Conservation (phyloP, 2,797 vertebrate species). For the Champsocephalus esox region DNA sequence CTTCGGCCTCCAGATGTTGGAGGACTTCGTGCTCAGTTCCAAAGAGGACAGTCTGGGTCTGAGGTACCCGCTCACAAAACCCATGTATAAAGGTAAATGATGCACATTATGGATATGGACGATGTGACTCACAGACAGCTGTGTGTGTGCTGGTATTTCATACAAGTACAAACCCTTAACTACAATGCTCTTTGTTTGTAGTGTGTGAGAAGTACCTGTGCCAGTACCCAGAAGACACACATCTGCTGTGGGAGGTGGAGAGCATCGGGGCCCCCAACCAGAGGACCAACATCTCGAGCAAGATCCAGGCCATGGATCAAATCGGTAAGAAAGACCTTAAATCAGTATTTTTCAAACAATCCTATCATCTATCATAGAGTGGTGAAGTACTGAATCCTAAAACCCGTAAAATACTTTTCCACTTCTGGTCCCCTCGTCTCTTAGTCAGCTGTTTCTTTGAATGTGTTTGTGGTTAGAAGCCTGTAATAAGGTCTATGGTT, state of each 20-base stretch:
- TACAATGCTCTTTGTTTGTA: slow-evolving; percentile 61
- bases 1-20: slow-evolving; percentile 87
- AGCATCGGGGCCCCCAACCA: slow-evolving; percentile 85
- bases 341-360: neutral
- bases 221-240: slow-evolving; percentile 84
- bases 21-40: slow-evolving; percentile 91
- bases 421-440: no score
- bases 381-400: no score
- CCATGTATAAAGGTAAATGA: slow-evolving; percentile 85
- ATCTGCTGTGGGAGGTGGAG: slow-evolving; percentile 90
- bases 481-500: no score
- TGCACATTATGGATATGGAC: neutral
- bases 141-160: neutral
- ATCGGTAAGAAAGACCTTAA: slow-evolving; percentile 73
- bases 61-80: slow-evolving; percentile 85
- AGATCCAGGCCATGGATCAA: slow-evolving; percentile 75
- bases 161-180: neutral
- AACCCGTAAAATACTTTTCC: no score
- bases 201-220: slow-evolving; percentile 89
- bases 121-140: neutral
- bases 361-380: no score
- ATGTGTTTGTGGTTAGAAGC: no score
- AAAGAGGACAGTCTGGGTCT: slow-evolving; percentile 85
- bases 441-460: no score
- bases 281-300: slow-evolving; percentile 80